Percentiles rank a stretch among this genome's conserved stretches.
Conservation (phyloP, 2,113 vertebrate species). For the Agapornis roseicollis region DNA sequence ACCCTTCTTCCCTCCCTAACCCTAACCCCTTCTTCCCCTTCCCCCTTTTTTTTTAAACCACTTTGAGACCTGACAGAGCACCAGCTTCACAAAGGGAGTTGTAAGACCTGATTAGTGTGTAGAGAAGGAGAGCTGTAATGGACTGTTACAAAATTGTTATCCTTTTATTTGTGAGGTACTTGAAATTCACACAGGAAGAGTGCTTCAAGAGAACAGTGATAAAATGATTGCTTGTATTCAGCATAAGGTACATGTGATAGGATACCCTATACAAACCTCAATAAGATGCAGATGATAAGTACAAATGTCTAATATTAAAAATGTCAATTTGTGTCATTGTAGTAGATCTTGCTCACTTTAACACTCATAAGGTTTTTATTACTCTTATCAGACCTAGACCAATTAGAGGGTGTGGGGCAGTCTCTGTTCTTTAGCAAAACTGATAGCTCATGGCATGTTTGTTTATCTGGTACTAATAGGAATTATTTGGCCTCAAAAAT, state of each 20-base stretch:
- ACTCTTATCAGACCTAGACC: not conserved
- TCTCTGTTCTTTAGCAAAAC: not conserved
- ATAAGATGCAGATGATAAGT: not conserved
- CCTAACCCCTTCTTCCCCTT: no score
- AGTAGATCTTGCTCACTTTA: not conserved
- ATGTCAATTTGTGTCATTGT: not conserved
- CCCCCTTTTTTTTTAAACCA: not conserved
- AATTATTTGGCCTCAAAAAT: not conserved
- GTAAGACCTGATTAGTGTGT: not conserved
- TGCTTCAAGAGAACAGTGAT: not conserved
- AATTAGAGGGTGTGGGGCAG: not conserved
- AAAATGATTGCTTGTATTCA: not conserved
- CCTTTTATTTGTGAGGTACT: not conserved
- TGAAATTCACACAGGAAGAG: not conserved
- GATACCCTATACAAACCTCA: not conserved
- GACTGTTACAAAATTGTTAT: not conserved
- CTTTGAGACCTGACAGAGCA: not conserved
- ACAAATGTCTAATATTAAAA: not conserved
- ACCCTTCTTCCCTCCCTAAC: no score
- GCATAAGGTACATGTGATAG: not conserved
- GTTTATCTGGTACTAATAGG: not conserved
- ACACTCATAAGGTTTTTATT: not conserved
- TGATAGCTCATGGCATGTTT: not conserved
- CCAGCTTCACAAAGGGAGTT: not conserved
- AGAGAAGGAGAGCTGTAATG: not conserved